Evolutionary conservation across 30 jellyfish, hydroid and myxozoan genomes (phyloP).

Genomic region (Aurelia coerulea): DNA sequence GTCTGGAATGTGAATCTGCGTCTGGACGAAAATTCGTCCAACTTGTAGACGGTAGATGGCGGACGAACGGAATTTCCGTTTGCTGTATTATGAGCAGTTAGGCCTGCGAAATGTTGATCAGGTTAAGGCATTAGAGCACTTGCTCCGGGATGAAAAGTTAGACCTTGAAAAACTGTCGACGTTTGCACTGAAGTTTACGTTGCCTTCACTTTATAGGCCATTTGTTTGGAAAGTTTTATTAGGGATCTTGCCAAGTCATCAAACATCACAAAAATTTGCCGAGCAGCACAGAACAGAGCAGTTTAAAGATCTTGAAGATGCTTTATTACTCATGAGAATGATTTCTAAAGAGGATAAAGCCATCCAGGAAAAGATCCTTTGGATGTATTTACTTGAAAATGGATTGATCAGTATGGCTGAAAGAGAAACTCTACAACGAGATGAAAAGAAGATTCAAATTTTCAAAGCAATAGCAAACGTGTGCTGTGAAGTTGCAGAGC

Average conservation of each 20-base stretch:
- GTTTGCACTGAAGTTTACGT: constrained; percentile 80
- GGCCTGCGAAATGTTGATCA: constrained; percentile 97
- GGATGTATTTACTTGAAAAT: constrained; percentile 87
- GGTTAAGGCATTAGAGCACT: constrained; percentile 82
- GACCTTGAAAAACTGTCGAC: constrained; percentile 75
- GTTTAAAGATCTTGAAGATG: constrained; percentile 69
- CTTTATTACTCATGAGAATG: constrained; percentile 81
- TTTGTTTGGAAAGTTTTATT: constrained; percentile 90
- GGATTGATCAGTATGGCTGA: constrained; percentile 87
- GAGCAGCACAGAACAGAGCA: constrained; percentile 70
- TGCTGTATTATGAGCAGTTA: constrained; percentile 88
- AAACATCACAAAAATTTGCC: constrained; percentile 66
- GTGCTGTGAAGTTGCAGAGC: constrained; percentile 71
- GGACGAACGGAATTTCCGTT: constrained; percentile 86
- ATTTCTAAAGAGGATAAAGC: constrained; percentile 44
- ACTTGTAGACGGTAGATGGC: constrained; percentile 32
- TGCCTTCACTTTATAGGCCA: constrained; percentile 83
- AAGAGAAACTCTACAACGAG: constrained; percentile 64
- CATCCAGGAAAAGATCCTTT: constrained; percentile 60
- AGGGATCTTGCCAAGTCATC: constrained; percentile 77
- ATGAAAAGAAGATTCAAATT: constrained; percentile 75
- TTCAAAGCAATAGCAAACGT: constrained; percentile 83
- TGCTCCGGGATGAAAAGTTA: constrained; percentile 80
- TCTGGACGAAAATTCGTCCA: no score
- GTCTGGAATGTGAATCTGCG: no score